Conservation (phyloP, 2,888 invertebrate species). For the Augiades crinisus region DNA sequence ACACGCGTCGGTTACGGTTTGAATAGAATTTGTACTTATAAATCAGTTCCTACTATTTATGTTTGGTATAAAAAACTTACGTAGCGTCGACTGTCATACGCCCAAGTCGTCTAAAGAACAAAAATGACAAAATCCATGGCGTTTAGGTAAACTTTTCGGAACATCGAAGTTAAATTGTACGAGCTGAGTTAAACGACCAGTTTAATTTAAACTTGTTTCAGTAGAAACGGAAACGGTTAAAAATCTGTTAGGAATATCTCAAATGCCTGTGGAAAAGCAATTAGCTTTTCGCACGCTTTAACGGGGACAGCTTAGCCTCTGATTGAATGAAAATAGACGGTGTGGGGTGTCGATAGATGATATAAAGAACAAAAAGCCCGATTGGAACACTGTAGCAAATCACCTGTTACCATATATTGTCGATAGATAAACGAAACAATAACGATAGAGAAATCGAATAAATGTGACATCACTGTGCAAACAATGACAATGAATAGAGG, state of each 20-base stretch:
- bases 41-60: too few species aligned
- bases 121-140: constrained; percentile 5
- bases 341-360: constrained; percentile 29
- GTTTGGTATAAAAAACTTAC: too few species aligned
- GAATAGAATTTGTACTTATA: too few species aligned
- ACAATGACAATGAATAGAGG: constrained; percentile 53
- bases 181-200: constrained; percentile 1
- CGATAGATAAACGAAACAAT: constrained; percentile 12
- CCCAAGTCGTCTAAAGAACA: not conserved
- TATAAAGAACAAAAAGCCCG: constrained; percentile 13
- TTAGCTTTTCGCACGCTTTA: constrained; percentile 18
- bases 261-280: constrained; percentile 18
- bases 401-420: constrained; percentile 21
- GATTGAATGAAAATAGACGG: constrained; percentile 22
- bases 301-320: constrained; percentile 7
- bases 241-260: constrained; percentile 22
- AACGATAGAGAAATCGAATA: constrained; percentile 31
- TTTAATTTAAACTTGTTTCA: constrained; percentile 17
- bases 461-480: constrained; percentile 35
- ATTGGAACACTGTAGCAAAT: constrained; percentile 31
- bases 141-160: constrained; percentile 6
- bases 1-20: too few species aligned
- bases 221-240: constrained; percentile 21
- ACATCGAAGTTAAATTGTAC: constrained; percentile 13
- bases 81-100: not conserved